These are phyloP conservation scores for Glareola pratincola DNA, from an alignment of 2,113 vertebrate genomes.

Conservation along the genomic window DNA sequence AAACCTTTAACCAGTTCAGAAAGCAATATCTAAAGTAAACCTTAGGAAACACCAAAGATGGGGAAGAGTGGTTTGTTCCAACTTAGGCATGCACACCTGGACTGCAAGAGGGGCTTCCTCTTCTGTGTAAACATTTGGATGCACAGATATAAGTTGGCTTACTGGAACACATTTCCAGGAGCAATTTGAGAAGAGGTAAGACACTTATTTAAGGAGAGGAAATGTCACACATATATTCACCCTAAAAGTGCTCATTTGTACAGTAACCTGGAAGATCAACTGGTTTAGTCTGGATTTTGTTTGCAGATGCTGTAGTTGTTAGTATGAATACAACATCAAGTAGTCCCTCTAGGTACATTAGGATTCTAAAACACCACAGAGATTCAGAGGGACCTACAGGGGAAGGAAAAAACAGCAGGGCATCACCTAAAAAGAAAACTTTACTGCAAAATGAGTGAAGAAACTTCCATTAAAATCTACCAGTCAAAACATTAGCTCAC, in stretches of 20 bases:
- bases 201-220: not conserved
- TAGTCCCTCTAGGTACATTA: not conserved
- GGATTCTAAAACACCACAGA: not conserved
- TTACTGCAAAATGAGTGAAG: not conserved
- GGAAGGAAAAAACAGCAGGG: not conserved
- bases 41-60: not conserved
- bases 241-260: not conserved
- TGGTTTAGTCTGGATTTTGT: not conserved
- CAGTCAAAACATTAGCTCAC: not conserved
- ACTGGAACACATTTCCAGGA: not conserved
- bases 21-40: not conserved
- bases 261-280: not conserved
- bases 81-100: not conserved
- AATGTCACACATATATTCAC: not conserved
- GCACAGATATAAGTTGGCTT: not conserved
- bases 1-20: not conserved
- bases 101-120: not conserved
- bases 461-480: not conserved
- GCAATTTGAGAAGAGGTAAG: not conserved
- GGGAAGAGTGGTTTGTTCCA: not conserved
- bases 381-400: not conserved
- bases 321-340: not conserved
- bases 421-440: not conserved
- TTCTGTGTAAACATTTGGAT: not conserved
- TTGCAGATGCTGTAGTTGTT: not conserved